phyloP scores from a whole-genome alignment of 2,888 invertebrate genomes.

The Meiosimyza decipiens region DNA sequence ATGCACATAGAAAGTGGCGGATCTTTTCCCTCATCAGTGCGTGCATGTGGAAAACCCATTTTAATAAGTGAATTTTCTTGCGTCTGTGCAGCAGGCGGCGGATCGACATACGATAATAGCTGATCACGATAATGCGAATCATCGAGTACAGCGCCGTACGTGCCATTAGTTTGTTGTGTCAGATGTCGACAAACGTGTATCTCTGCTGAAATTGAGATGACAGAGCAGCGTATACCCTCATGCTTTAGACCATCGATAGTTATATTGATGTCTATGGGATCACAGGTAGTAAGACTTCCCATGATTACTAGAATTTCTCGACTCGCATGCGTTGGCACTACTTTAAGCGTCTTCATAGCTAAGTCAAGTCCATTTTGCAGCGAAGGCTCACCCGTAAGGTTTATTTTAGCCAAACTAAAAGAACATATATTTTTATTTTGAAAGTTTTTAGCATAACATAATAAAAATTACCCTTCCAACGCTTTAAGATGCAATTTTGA shows the following conservation, averaged over 20 bases:
- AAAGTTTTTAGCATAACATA: neutral
- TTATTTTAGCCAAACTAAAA: constrained; percentile 71
- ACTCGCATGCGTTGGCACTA: constrained; percentile 94
- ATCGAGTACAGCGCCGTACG: constrained; percentile 87
- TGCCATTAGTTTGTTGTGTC: constrained; percentile 87
- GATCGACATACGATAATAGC: constrained; percentile 75
- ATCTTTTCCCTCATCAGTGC: constrained; percentile 72
- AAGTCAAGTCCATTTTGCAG: constrained; percentile 94
- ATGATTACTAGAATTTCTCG: constrained; percentile 92
- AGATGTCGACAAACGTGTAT: constrained; percentile 89
- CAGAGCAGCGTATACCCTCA: constrained; percentile 90
- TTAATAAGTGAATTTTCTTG: constrained; percentile 85
- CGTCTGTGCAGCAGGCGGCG: constrained; percentile 78
- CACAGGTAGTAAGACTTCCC: constrained; percentile 96
- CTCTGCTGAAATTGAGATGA: constrained; percentile 96
- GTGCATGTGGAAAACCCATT: constrained; percentile 95
- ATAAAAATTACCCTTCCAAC: constrained; percentile 68
- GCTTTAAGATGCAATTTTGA: constrained; percentile 82
- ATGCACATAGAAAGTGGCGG: constrained; percentile 89
- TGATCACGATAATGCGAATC: constrained; percentile 80
- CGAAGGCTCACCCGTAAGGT: constrained; percentile 92
- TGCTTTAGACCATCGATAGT: constrained; percentile 83
- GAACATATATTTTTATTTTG: neutral
- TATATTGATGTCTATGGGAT: constrained; percentile 89
- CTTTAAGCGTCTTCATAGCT: constrained; percentile 83